Conservation (phyloP, 2,888 invertebrate genomes). For the Drosophila rellima region DNA sequence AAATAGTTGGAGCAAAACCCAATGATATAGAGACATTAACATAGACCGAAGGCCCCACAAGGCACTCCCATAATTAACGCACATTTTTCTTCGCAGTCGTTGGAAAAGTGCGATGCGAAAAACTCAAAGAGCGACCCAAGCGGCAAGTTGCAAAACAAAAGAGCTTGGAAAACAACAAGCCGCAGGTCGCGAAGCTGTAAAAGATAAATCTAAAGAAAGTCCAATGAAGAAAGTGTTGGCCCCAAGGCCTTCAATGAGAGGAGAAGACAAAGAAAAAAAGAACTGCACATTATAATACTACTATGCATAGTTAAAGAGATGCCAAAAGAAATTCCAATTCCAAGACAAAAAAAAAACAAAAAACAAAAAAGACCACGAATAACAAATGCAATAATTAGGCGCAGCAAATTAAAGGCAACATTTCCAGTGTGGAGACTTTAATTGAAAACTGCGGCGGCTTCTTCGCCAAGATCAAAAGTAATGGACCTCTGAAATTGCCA, state of each 20-base stretch:
- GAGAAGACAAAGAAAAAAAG: conserved; percentile 18
- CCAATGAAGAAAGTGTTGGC: conserved; percentile 76
- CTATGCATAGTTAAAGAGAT: conserved; percentile 53
- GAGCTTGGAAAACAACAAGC: conserved; percentile 43
- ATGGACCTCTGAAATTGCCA: conserved; percentile 38
- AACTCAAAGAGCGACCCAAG: conserved; percentile 41
- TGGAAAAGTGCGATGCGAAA: conserved; percentile 48
- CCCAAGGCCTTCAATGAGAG: conserved; percentile 56
- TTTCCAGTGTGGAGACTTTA: conserved; percentile 22
- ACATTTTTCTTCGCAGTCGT: conserved; percentile 25
- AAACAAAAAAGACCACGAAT: conserved; percentile 45
- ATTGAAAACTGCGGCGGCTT: conserved; percentile 58
- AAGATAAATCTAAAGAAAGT: conserved; percentile 71
- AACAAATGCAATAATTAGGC: conserved; percentile 74
- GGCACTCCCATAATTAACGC: conserved; percentile 66
- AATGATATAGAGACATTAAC: conserved; percentile 63
- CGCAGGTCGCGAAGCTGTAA: conserved; percentile 45
- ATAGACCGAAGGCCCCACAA: conserved; percentile 41
- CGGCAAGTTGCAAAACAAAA: conserved; percentile 59
- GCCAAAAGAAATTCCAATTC: conserved; percentile 47
- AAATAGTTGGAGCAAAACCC: conserved; percentile 42
- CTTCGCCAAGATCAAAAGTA: conserved; percentile 39
- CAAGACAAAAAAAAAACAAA: conserved; percentile 28
- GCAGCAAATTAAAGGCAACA: conserved; percentile 63
- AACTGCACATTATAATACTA: conserved; percentile 62